Conservation (phyloP, 2,888 invertebrate genomes). For the Tridacna crocea region DNA sequence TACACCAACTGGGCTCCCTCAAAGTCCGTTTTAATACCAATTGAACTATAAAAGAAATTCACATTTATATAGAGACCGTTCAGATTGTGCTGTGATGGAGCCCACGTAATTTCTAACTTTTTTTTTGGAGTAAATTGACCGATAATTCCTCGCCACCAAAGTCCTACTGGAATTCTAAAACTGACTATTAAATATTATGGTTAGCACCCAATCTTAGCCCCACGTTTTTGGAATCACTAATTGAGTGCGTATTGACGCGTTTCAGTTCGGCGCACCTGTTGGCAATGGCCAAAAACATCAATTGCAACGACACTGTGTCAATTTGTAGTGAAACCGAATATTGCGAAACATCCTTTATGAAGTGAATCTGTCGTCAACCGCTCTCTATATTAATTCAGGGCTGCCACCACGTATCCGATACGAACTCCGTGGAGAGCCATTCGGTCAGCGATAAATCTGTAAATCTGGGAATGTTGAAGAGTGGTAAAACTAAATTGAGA, state of each 20-base stretch:
- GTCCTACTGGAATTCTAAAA: slow-evolving; percentile 12
- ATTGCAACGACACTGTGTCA: slow-evolving; percentile 5
- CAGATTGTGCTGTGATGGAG: neutral
- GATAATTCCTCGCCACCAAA: slow-evolving; percentile 16
- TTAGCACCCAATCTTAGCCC: slow-evolving; percentile 1
- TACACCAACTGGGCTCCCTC: too few relatives aligned
- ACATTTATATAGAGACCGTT: slow-evolving; percentile 19
- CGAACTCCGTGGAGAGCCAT: slow-evolving; percentile 8
- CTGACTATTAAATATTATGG: slow-evolving; percentile 4
- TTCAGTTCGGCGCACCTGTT: slow-evolving; percentile 9
- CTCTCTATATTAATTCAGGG: slow-evolving; percentile 2
- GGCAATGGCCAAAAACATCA: neutral
- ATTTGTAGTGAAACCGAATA: slow-evolving; percentile 18
- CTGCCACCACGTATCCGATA: slow-evolving; percentile 8
- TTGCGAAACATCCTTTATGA: slow-evolving; percentile 5
- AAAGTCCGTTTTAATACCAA: too few relatives aligned
- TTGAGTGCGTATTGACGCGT: slow-evolving; percentile 11
- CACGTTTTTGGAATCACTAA: slow-evolving; percentile 11
- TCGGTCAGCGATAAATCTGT: neutral
- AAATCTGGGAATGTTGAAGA: neutral
- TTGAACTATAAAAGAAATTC: neutral
- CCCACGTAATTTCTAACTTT: slow-evolving; percentile 8
- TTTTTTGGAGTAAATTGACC: slow-evolving; percentile 9
- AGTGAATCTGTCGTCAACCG: neutral
- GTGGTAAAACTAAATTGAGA: slow-evolving; percentile 16